A percentile compares a stretch with the other conserved stretches of the same genome.
Evolutionary conservation across 2,888 invertebrate species (phyloP).

Genomic region (Cenopis cana): DNA sequence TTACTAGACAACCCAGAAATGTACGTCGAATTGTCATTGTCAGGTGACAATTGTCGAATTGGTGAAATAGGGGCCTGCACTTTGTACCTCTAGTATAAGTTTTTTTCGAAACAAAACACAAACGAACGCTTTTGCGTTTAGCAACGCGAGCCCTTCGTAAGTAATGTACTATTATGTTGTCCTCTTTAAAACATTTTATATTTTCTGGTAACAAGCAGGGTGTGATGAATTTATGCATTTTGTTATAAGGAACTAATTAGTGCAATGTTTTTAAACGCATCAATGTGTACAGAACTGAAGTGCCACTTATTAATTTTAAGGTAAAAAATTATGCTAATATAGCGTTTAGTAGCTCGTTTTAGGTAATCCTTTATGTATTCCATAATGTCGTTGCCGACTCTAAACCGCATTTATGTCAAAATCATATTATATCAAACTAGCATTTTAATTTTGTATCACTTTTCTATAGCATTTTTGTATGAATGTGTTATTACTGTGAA

Average conservation of each 20-base stretch:
- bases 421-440: not conserved
- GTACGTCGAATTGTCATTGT: too few relatives aligned
- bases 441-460: not conserved
- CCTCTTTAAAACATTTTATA: not conserved
- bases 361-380: constrained; percentile 14
- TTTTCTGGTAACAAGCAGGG: not conserved
- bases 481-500: constrained; percentile 6
- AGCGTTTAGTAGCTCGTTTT: not conserved
- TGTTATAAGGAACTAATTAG: not conserved
- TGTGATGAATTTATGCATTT: constrained; percentile 6
- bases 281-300: constrained; percentile 7
- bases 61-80: too few relatives aligned
- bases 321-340: constrained; percentile 1
- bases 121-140: too few relatives aligned
- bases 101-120: too few relatives aligned
- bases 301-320: constrained; percentile 38
- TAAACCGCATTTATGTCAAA: constrained; percentile 28
- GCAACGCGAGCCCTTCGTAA: too few relatives aligned
- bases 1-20: too few relatives aligned
- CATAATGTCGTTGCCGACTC: constrained; percentile 20
- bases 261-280: not conserved
- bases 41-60: too few relatives aligned
- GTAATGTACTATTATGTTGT: too few relatives aligned
- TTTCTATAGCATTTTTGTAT: constrained; percentile 17
- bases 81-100: too few relatives aligned